Evolutionary conservation across 2,888 invertebrate genomes (phyloP).

Genomic region (Calliscelio sp.): DNA sequence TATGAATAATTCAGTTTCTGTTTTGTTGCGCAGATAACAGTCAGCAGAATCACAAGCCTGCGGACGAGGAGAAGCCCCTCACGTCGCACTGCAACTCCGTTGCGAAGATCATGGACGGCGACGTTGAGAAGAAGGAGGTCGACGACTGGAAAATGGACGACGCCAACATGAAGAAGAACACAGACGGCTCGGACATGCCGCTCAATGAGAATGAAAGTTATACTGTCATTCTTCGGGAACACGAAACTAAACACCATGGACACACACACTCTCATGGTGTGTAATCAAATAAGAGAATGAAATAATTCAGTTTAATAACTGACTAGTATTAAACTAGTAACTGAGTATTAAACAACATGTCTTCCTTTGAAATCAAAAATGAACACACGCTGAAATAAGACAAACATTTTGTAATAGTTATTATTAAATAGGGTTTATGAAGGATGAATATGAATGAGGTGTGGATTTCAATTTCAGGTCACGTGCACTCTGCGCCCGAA

Average conservation of each 20-base stretch:
- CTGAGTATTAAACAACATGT: too few relatives aligned
- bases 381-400: too few relatives aligned
- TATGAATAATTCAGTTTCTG: conserved; percentile 8
- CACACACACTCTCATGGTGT: conserved; percentile 94
- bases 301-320: too few relatives aligned
- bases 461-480: conserved; percentile 86
- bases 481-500: conserved; percentile 94
- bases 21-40: conserved; percentile 79
- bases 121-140: conserved; percentile 80
- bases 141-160: conserved; percentile 84
- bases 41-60: conserved; percentile 26
- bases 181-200: conserved; percentile 76
- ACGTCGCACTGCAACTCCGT: conserved; percentile 83
- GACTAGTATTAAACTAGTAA: too few relatives aligned
- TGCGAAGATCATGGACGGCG: conserved; percentile 80
- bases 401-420: too few relatives aligned
- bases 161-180: conserved; percentile 77
- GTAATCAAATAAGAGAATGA: too few relatives aligned
- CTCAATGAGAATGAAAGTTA: conserved; percentile 90
- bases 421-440: too few relatives aligned
- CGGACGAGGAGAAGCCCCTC: conserved; percentile 84
- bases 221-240: conserved; percentile 92
- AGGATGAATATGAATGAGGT: too few relatives aligned
- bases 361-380: too few relatives aligned
- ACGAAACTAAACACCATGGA: conserved; percentile 92